phyloP scores from a whole-genome alignment of 2,113 vertebrate species.

The western clawed frog (Xenopus tropicalis) region DNA sequence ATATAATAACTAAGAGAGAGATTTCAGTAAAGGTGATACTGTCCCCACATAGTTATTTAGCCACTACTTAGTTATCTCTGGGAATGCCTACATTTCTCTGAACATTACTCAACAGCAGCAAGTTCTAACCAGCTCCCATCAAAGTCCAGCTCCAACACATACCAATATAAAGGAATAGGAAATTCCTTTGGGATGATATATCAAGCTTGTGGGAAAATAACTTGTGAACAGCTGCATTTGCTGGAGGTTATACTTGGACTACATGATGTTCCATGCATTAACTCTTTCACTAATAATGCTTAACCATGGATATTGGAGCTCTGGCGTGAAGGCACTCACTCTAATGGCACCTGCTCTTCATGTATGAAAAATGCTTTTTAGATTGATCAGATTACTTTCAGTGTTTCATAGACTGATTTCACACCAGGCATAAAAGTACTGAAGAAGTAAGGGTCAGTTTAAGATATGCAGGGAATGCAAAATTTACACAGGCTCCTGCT shows the following conservation, averaged over 20 bases:
- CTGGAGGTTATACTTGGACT: conserved; percentile 1
- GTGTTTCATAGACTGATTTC: not conserved
- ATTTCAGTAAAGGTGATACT: too few relatives aligned
- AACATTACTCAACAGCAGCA: not conserved
- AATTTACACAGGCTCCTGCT: too few relatives aligned
- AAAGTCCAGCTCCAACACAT: not conserved
- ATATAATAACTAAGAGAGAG: too few relatives aligned
- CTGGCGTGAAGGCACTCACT: not conserved
- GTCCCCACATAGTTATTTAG: too few relatives aligned
- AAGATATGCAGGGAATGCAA: not conserved
- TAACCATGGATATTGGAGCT: conserved; percentile 5
- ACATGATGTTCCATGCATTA: not conserved
- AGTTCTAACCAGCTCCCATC: not conserved
- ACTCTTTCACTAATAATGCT: conserved; percentile 4
- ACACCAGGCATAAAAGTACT: not conserved
- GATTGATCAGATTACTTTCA: not conserved
- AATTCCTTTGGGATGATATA: conserved; percentile 23
- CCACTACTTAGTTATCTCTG: too few relatives aligned
- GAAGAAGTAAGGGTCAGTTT: not conserved
- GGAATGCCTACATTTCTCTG: too few relatives aligned
- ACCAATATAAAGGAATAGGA: not conserved
- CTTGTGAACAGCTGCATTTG: conserved; percentile 22
- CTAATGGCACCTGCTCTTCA: conserved; percentile 5
- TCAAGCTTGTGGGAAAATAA: conserved; percentile 22
- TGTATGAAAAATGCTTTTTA: not conserved